Evolutionary conservation across 1,140 invertebrate genomes (phyloP).

Genomic region (Sinonovacula constricta): DNA sequence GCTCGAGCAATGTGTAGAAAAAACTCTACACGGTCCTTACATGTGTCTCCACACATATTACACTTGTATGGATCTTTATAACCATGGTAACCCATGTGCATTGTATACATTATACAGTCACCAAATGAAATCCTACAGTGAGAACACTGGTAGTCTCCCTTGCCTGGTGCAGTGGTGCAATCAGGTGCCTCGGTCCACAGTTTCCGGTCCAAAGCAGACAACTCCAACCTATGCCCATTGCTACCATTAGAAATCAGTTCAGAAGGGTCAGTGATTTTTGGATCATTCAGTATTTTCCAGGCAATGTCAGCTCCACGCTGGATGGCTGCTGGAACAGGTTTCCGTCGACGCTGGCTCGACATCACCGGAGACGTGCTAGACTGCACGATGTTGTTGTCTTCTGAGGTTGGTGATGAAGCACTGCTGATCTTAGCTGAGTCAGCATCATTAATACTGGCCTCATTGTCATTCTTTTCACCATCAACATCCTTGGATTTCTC

Average conservation of each 20-base stretch:
- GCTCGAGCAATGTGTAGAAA: conserved; percentile 93
- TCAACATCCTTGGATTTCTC: conserved; percentile 6
- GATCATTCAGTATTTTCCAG: conserved; percentile 68
- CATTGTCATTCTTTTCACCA: conserved; percentile 38
- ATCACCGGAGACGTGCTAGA: not conserved
- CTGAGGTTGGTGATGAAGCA: no score
- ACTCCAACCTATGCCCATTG: conserved; percentile 18
- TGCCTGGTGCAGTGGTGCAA: conserved; percentile 19
- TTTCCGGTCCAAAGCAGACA: conserved; percentile 29
- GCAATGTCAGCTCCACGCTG: conserved; percentile 67
- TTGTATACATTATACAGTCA: conserved; percentile 94
- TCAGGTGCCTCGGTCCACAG: conserved; percentile 30
- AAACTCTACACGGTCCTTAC: conserved; percentile 90
- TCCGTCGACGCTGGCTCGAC: conserved; percentile 22
- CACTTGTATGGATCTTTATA: conserved; percentile 94
- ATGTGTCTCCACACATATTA: conserved; percentile 93
- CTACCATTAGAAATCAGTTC: conserved; percentile 25
- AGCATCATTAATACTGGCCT: not conserved
- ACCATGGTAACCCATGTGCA: conserved; percentile 98
- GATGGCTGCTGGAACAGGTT: conserved; percentile 46
- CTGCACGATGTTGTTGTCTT: no score
- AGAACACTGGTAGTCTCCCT: conserved; percentile 84
- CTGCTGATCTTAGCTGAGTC: not conserved
- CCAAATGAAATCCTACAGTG: conserved; percentile 94
- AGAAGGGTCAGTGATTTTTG: conserved; percentile 43